Conservation (phyloP, 2,113 vertebrate species). For the Tyrannus savana region DNA sequence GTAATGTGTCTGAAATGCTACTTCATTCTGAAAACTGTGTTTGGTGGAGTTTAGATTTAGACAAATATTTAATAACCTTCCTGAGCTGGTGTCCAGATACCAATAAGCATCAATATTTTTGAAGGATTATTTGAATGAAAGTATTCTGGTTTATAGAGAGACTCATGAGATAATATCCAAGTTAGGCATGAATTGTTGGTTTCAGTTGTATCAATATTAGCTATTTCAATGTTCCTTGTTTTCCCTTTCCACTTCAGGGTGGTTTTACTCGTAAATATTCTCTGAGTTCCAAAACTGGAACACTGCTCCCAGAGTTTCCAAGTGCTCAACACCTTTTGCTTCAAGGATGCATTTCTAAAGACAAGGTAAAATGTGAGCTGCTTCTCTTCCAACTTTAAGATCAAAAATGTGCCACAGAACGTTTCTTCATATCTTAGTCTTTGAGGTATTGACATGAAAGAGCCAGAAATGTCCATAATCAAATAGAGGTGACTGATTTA, state of each 20-base stretch:
- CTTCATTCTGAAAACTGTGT: background rate
- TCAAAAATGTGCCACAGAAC: constrained; percentile 54
- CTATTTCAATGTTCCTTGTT: background rate
- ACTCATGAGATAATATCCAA: background rate
- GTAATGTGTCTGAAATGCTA: background rate
- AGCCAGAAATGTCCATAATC: constrained; percentile 73
- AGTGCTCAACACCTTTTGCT: constrained; percentile 92
- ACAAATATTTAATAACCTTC: background rate
- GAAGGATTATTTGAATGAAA: background rate
- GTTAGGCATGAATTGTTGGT: background rate
- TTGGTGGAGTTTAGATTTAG: background rate
- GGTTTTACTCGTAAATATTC: constrained; percentile 98
- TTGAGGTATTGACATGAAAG: constrained; percentile 73
- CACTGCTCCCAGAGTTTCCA: constrained; percentile 95
- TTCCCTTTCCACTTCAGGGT: constrained; percentile 78
- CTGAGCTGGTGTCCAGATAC: background rate
- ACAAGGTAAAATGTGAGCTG: constrained; percentile 84
- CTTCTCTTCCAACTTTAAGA: constrained; percentile 54
- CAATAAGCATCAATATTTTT: background rate
- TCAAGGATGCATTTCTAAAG: constrained; percentile 90
- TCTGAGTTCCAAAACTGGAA: constrained; percentile 97
- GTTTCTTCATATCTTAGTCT: constrained; percentile 56
- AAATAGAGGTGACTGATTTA: constrained; percentile 80
- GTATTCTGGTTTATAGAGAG: background rate
- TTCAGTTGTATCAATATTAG: background rate